These are phyloP conservation scores for Hydropsyche tenuis DNA, from an alignment of 1,140 invertebrate genomes.

Conservation along the genomic window DNA sequence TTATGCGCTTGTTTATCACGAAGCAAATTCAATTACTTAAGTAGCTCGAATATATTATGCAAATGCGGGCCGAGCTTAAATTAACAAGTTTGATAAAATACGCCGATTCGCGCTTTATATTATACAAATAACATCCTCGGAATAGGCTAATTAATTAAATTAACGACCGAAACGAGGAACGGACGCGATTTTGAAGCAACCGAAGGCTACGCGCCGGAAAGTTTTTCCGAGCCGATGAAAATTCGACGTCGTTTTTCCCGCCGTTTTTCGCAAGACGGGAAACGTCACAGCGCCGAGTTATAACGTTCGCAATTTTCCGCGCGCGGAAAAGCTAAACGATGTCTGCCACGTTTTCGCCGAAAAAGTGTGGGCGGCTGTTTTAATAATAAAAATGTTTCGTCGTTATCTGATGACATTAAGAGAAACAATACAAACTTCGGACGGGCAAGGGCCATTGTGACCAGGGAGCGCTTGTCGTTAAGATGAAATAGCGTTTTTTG, in stretches of 20 bases:
- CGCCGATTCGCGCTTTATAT: too few species aligned
- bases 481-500: constrained; percentile 12
- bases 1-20: too few species aligned
- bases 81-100: too few species aligned
- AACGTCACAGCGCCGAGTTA: constrained; percentile 2
- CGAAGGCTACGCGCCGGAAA: not conserved
- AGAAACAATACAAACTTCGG: constrained; percentile 20
- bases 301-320: constrained; percentile 6
- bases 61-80: too few species aligned
- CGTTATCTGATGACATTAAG: constrained; percentile 23
- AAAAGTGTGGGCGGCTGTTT: not conserved
- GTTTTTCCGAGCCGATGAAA: constrained; percentile 4
- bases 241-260: not conserved
- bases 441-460: not conserved
- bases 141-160: too few species aligned
- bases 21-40: too few species aligned
- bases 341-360: not conserved
- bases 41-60: too few species aligned
- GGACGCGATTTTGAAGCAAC: too few species aligned
- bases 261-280: not conserved
- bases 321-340: not conserved
- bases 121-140: too few species aligned
- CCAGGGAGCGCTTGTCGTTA: constrained; percentile 6
- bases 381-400: constrained; percentile 18
- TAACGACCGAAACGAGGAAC: too few species aligned